Percentiles rank a stretch among this genome's conserved stretches.
Evolutionary conservation across 2,113 vertebrate genomes (phyloP).

Genomic region (Menura novaehollandiae): DNA sequence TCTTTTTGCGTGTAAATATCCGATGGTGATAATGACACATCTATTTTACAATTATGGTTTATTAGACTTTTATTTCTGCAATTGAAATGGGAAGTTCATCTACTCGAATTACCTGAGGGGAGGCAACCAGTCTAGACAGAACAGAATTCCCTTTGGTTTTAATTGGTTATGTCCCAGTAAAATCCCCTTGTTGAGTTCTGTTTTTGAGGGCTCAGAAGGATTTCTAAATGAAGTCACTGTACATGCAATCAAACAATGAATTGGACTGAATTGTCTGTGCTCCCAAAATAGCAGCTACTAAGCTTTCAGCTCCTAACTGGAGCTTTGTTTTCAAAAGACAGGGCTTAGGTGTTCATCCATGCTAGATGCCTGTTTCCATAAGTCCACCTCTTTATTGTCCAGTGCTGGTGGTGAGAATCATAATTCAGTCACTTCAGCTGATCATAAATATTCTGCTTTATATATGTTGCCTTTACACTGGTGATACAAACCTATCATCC

Average conservation of each 20-base stretch:
- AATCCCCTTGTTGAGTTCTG: neutral
- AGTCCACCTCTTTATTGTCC: neutral
- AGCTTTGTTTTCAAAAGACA: neutral
- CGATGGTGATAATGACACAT: neutral
- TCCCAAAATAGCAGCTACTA: neutral
- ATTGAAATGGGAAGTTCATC: neutral
- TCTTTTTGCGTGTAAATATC: neutral
- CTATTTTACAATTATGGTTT: neutral
- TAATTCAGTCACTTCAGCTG: neutral
- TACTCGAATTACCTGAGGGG: neutral
- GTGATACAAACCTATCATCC: neutral
- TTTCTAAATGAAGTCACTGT: slow-evolving; percentile 20
- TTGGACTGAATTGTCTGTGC: neutral
- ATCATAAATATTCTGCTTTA: neutral
- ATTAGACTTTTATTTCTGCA: neutral
- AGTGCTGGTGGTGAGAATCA: neutral
- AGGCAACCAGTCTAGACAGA: neutral
- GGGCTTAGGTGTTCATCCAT: neutral
- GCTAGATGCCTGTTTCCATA: neutral
- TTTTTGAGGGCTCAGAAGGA: slow-evolving; percentile 2
- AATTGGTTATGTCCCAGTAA: neutral
- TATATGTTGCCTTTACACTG: rapidly evolving
- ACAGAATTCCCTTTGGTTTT: neutral
- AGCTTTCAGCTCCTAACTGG: neutral
- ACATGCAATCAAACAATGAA: neutral